Conservation (phyloP, 2,888 invertebrate species). For the Caenorhabditis virilis region DNA sequence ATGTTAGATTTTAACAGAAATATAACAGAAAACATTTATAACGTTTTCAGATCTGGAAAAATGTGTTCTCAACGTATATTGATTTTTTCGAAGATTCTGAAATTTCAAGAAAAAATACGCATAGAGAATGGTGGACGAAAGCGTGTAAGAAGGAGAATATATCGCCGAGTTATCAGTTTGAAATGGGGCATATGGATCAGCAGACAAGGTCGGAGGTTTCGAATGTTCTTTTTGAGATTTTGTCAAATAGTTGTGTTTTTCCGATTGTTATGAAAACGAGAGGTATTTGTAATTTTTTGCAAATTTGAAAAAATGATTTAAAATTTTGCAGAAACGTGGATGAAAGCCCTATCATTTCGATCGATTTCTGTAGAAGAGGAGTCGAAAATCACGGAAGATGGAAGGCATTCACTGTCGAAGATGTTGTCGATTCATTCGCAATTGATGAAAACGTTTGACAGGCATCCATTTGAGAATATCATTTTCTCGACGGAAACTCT, state of each 20-base stretch:
- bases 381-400: constrained; percentile 43
- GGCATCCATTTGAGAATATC: constrained; percentile 56
- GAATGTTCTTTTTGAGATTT: constrained; percentile 40
- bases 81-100: constrained; percentile 47
- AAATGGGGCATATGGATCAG: constrained; percentile 33
- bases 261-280: constrained; percentile 24
- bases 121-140: constrained; percentile 62
- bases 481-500: constrained; percentile 54
- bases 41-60: constrained; percentile 40
- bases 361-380: constrained; percentile 57
- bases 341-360: constrained; percentile 47
- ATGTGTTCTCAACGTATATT: constrained; percentile 48
- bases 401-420: constrained; percentile 37
- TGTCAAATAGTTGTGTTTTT: constrained; percentile 51
- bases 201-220: constrained; percentile 37
- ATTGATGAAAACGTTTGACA: constrained; percentile 35
- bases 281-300: constrained; percentile 2
- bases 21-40: not conserved
- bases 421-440: constrained; percentile 52
- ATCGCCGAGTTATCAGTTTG: constrained; percentile 42
- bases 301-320: constrained; percentile 2
- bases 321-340: constrained; percentile 22
- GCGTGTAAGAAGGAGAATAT: constrained; percentile 43
- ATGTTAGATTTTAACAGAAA: too few species aligned
- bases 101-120: constrained; percentile 50